Evolutionary conservation across 2,797 vertebrate species (phyloP), one percentile per base, ranked within the genome.

Genomic region (Coregonus ussuriensis): DNA sequence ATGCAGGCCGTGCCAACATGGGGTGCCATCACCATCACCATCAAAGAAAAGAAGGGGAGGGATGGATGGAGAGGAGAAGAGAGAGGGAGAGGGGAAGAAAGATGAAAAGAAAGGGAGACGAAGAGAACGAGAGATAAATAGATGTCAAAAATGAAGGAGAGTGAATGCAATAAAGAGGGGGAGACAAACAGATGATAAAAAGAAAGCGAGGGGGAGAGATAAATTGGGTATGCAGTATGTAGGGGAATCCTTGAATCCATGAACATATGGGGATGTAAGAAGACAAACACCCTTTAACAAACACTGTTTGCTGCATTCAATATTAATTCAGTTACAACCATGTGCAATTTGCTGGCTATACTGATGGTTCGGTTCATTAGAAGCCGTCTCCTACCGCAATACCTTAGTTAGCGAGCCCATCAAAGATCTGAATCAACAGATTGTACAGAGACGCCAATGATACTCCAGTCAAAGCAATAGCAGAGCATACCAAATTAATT

Each of bases 401-500:
- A 7, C 56, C 6, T 59, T 59, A 21, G 56, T 59, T 59, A 59
- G 56, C 56, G 15, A 13, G 59, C n/a, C 59, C n/a, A 3, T 62
- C n/a, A 21, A 62, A 25, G 59, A 9, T 25, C 9, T 78, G 77
- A 74, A 88, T 85, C 78, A 88, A 76, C 83, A 83, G 79, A 84
- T 77, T 89, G 82, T 71, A 79, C 74, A 35, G 82, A n/a, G 68
- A 35, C 18, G 71, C 79, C n/a, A 66, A 71, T 78, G 79, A 76
- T 82, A 47, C 75, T 83, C 71, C 79, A n/a, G 77, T 84, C 51
- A 82, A 80, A 81, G 79, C 78, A 79, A 81, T 81, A 82, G 78
- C 73, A 25, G 21, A 81, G 79, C 71, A 79, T 75, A 76, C 71
- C 82, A 18, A 88, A 89, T 88, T 77, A 89, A 89, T 89, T 89